Evolutionary conservation across 1,140 invertebrate genomes (phyloP), one percentile per base, ranked within the genome.

Genomic region (Drosophila nebulosa): DNA sequence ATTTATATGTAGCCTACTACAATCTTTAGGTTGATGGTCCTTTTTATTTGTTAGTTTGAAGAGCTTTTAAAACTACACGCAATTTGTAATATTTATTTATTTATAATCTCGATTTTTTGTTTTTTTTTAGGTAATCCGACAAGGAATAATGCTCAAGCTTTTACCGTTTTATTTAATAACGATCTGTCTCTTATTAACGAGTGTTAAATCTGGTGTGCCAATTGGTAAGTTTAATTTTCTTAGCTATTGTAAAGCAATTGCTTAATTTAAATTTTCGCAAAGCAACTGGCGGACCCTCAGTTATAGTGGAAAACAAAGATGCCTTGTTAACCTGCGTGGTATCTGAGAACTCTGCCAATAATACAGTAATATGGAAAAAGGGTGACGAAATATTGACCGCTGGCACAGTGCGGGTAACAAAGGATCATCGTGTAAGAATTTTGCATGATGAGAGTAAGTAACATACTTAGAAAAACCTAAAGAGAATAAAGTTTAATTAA

Each of bases 311-410:
- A 81, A 95, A 95, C 4, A 95, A 96, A 66, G 95, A 96, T 81
- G 95, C 95, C 7, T 91, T 96, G 10, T 92, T 96, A 14, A 96
- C 95, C 1, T 96, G 96, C 86, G 95, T 96, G 18, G 95, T 96
- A 6, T 92, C 94, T 22, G 94, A 95, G 39, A 93, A 94, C 9
- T 94, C 93, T 2, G 92, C 93, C 9, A 94, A 94, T 69, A 92
- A 93, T 27, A 95, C 95, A 4, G 93, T 96, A 4, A 93, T 95
- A 93, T 95, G 95, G 94, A 94, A 95, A 74, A 94, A 94, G 66
- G 93, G 95, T 70, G 91, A 93, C n/a, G 93, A 94, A 71, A 93
- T 96, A n/a, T 91, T 97, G 2, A 96, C 96, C 0, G 96, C 95
- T 6, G 95, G 94, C n/a, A 94, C 93, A 6, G 93, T 94, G 12